Evolutionary conservation across 2,888 invertebrate species (phyloP).

Genomic region (Catotricha subobsoleta): DNA sequence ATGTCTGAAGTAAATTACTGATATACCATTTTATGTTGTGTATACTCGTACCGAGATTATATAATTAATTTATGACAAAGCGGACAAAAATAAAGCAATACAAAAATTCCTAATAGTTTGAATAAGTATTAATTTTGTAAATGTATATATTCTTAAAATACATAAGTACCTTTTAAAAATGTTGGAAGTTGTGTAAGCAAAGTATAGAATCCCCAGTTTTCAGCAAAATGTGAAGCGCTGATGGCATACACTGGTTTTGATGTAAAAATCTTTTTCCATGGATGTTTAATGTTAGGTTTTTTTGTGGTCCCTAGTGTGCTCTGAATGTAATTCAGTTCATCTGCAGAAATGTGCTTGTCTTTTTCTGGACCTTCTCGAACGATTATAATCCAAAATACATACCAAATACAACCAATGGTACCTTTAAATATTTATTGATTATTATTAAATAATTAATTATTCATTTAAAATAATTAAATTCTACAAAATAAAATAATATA

Average conservation of each 20-base stretch:
- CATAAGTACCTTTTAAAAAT: constrained; percentile 51
- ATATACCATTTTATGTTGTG: no score
- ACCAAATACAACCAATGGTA: constrained; percentile 51
- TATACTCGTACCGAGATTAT: no score
- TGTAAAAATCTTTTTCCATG: constrained; percentile 57
- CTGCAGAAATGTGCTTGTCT: constrained; percentile 51
- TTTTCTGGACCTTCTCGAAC: constrained; percentile 57
- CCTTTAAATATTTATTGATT: constrained; percentile 29
- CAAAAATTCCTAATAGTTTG: neutral
- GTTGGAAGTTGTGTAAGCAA: constrained; percentile 66
- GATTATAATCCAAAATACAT: constrained; percentile 46
- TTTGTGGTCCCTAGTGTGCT: constrained; percentile 33
- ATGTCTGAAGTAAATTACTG: no score
- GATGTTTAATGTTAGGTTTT: constrained; percentile 39
- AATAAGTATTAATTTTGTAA: constrained; percentile 35
- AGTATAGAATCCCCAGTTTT: constrained; percentile 84
- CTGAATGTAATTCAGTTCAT: constrained; percentile 57
- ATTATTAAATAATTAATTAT: neutral
- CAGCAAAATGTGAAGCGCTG: constrained; percentile 65
- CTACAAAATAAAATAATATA: no score
- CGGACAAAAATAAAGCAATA: neutral
- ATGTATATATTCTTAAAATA: neutral
- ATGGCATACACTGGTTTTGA: constrained; percentile 73
- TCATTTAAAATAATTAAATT: neutral
- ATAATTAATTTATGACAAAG: neutral